Evolutionary conservation across 2,797 vertebrate species (phyloP), one percentile per base, ranked within the genome.

Genomic region (Pipistrellus pygmaeus): DNA sequence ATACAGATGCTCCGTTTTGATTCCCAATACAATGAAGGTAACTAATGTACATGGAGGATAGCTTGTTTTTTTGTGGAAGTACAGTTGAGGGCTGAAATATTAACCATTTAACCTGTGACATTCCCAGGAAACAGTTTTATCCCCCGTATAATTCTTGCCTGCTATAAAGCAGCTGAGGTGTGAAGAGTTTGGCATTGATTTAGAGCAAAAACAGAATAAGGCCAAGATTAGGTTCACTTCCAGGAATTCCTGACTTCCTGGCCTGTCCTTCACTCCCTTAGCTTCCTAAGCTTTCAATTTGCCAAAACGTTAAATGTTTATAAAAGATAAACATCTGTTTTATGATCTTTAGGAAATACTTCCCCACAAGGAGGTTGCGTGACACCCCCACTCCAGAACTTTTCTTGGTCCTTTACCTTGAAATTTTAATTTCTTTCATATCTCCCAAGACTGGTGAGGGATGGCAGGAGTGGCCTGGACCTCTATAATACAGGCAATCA

Each of bases 121-220:
- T 91, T 89, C 72, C 75, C 82, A 85, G 93, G 95, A 96, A 96
- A 96, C 57, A 84, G 84, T 88, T 96, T 90, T 88, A 41, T 88
- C 81, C 62, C 20, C 44, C 32, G 30, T 88, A 82, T 95, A 95
- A 95, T 94, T 93, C 88, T 96, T 95, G 95, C 69, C 81, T 93
- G 88, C 92, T 95, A n/a, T 95, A 96, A 96, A 94, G 77, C 95
- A 95, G 91, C 89, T 96, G 94, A 97, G 90, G 95, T 97, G 95
- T 96, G 87, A 96, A 97, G 86, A 93, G 69, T 88, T 95, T 97
- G 96, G 82, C 95, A 95, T 46, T 96, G 95, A 97, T 96, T 97
- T 95, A 96, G 84, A 97, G 84, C 88, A 87, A 97, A 96, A 95
- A 82, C 77, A 96, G 94, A 95, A 27, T 89, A 95, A 91, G 84